Evolutionary conservation across 2,797 vertebrate genomes (phyloP).

Genomic region (Phoeniculus purpureus): DNA sequence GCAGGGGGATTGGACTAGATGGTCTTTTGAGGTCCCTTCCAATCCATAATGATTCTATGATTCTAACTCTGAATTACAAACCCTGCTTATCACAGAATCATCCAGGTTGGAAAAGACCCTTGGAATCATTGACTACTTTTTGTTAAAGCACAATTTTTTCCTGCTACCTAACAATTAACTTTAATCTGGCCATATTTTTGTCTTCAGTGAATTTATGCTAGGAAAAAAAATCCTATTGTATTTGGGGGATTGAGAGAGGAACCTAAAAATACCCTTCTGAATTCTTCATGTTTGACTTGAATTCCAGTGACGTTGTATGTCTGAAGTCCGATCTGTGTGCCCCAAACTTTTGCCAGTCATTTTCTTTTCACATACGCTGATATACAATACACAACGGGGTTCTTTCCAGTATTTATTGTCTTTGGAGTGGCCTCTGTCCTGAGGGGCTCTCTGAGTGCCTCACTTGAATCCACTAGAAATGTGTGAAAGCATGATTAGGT

Average conservation of each 20-base stretch:
- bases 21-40: too few relatives aligned
- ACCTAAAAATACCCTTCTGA: background rate
- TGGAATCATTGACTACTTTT: background rate
- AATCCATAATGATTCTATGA: too few relatives aligned
- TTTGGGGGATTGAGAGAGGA: background rate
- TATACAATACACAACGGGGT: accelerated
- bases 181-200: background rate
- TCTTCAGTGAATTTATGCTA: background rate
- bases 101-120: too few relatives aligned
- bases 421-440: background rate
- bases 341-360: background rate
- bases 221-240: background rate
- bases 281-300: background rate
- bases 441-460: background rate
- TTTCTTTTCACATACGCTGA: background rate
- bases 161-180: background rate
- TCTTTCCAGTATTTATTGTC: background rate
- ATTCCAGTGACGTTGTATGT: accelerated
- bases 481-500: background rate
- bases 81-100: background rate
- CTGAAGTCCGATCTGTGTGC: background rate
- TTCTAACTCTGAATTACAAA: background rate
- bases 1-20: too few relatives aligned
- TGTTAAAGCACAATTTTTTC: background rate
- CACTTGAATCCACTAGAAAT: background rate